Evolutionary conservation across 2,113 vertebrate species (phyloP).

Genomic region (human): GRCh38 chr12:44021501-44022000

Average conservation of each 20-base stretch:
- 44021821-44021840: background rate
- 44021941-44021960: background rate
- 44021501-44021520: background rate
- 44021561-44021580: background rate
- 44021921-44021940: background rate
- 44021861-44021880: background rate
- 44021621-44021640: background rate
- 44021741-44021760: background rate
- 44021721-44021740: background rate
- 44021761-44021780: background rate
- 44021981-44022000: background rate
- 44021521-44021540: background rate
- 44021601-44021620: background rate
- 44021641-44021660: background rate
- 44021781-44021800: background rate
- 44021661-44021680: background rate
- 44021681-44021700: too few relatives aligned
- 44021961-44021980: background rate
- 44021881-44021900: background rate
- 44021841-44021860: background rate
- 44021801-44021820: background rate
- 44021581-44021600: background rate
- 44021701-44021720: background rate
- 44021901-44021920: background rate
- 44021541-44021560: background rate